phyloP scores from a whole-genome alignment of 2,113 vertebrate genomes.

The Numida meleagris region DNA sequence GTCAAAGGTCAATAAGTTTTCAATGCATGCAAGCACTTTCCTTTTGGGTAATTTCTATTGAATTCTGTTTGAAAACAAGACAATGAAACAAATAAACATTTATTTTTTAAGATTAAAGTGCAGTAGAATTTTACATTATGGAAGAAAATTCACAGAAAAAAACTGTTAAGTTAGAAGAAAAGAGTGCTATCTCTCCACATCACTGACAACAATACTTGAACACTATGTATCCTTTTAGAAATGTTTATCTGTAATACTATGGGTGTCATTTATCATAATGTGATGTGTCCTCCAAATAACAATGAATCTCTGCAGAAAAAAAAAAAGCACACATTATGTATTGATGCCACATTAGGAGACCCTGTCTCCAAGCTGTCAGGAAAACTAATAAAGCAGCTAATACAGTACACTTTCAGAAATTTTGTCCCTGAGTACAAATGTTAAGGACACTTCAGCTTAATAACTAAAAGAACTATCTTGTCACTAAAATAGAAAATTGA shows the following conservation, averaged over 20 bases:
- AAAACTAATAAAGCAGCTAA: conserved; percentile 32
- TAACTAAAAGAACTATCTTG: conserved; percentile 41
- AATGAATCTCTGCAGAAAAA: neutral
- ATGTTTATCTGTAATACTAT: neutral
- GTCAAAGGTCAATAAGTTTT: neutral
- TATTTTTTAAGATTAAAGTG: neutral
- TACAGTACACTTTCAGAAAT: conserved; percentile 3
- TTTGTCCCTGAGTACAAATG: conserved; percentile 11
- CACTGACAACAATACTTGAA: neutral
- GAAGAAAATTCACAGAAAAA: neutral
- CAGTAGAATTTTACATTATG: neutral
- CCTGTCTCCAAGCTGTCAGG: neutral
- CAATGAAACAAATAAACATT: neutral
- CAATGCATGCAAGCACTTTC: neutral
- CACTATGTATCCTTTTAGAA: neutral
- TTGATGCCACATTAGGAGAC: neutral
- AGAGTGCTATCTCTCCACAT: neutral
- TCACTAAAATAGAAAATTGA: conserved; percentile 31
- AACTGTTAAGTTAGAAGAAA: neutral
- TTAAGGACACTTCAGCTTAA: conserved; percentile 32
- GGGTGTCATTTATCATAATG: neutral
- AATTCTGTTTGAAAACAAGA: neutral
- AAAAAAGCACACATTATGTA: conserved; percentile 1
- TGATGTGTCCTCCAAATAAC: conserved; percentile 10
- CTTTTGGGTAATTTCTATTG: neutral